Percentiles rank a stretch among this genome's conserved stretches.
Evolutionary conservation across 1,140 invertebrate genomes (phyloP).

Genomic region (Cotesia typhae): DNA sequence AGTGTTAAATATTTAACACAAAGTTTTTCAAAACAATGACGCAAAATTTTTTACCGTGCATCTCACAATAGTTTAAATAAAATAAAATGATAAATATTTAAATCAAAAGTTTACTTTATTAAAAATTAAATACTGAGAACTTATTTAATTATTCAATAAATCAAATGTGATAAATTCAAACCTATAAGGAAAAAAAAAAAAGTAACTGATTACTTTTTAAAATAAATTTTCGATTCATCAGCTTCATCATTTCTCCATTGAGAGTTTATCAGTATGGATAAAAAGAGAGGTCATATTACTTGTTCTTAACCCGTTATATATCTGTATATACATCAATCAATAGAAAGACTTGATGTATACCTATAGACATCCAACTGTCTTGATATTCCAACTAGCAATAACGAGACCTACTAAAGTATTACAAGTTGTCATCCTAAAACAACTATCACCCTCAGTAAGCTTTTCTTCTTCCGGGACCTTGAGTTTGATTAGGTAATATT

Average conservation of each 20-base stretch:
- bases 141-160: not conserved
- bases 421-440: not conserved
- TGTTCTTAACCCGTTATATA: not conserved
- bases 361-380: not conserved
- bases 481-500: conserved; percentile 15
- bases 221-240: not conserved
- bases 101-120: too few species aligned
- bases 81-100: too few species aligned
- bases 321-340: conserved; percentile 2
- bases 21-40: too few species aligned
- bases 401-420: not conserved
- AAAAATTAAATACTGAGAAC: too few species aligned
- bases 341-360: not conserved
- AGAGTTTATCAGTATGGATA: not conserved
- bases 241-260: conserved; percentile 1
- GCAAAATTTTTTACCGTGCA: too few species aligned
- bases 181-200: not conserved
- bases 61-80: too few species aligned
- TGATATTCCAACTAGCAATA: not conserved
- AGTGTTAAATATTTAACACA: too few species aligned
- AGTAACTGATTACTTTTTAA: not conserved
- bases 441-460: not conserved
- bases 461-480: conserved; percentile 31
- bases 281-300: not conserved
- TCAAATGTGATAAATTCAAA: too few species aligned